phyloP scores from a whole-genome alignment of 2,797 vertebrate species.

The Micrastur ruficollis region DNA sequence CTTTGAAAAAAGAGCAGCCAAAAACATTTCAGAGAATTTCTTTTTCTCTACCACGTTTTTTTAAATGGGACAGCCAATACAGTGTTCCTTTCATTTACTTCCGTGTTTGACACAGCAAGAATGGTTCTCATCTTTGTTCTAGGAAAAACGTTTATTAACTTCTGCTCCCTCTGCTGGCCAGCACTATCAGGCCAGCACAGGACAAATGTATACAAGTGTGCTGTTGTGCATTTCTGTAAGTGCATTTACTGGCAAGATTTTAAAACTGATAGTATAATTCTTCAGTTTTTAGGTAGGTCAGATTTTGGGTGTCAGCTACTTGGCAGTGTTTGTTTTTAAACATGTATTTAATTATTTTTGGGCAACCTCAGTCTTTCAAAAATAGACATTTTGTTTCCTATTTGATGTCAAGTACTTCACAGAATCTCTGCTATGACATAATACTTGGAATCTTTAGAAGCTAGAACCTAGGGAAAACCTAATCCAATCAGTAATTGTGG shows the following conservation, averaged over 20 bases:
- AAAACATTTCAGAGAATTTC: not conserved
- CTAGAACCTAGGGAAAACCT: conserved; percentile 33
- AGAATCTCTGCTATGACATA: conserved; percentile 50
- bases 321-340: conserved; percentile 43
- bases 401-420: conserved; percentile 60
- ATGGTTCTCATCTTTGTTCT: not conserved
- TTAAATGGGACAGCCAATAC: not conserved
- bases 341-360: conserved; percentile 59
- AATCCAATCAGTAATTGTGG: conserved; percentile 31
- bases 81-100: not conserved
- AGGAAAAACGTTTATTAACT: not conserved
- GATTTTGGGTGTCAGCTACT: conserved; percentile 51
- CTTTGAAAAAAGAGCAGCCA: not conserved
- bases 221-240: not conserved
- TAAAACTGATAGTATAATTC: not conserved
- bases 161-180: conserved; percentile 64
- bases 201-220: not conserved
- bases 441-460: conserved; percentile 57
- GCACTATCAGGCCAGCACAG: not conserved
- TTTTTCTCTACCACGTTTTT: not conserved
- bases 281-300: conserved; percentile 20
- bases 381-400: conserved; percentile 59
- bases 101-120: not conserved
- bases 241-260: not conserved
- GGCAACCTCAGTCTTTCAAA: conserved; percentile 24